A percentile compares a stretch with the other conserved stretches of the same genome.
Conservation (phyloP, 2,888 invertebrate species). For the Automeris io region DNA sequence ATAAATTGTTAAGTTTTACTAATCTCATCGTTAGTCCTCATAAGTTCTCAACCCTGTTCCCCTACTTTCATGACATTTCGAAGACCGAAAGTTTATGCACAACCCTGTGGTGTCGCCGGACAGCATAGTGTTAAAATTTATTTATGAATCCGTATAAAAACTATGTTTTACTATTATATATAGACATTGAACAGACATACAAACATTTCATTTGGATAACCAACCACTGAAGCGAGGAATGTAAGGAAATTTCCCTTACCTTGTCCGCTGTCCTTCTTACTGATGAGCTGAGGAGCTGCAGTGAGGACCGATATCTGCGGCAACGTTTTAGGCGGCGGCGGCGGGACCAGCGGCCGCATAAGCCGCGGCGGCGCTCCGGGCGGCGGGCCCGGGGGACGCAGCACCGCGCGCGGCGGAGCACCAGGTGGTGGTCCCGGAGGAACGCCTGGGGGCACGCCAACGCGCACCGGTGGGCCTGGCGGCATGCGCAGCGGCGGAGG, state of each 20-base stretch:
- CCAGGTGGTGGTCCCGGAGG: conserved; percentile 67
- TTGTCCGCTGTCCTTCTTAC: conserved; percentile 81
- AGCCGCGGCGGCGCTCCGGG: conserved; percentile 82
- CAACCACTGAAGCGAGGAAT: too few species aligned
- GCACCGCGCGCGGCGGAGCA: conserved; percentile 77
- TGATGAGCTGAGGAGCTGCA: conserved; percentile 89
- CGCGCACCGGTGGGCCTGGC: conserved; percentile 26
- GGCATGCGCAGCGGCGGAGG: conserved; percentile 25
- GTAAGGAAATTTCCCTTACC: conserved; percentile 29
- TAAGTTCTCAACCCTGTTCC: too few species aligned
- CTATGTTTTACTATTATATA: too few species aligned
- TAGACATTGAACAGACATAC: too few species aligned
- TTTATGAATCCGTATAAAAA: too few species aligned
- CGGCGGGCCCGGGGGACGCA: conserved; percentile 79
- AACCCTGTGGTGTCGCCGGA: too few species aligned
- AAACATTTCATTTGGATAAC: too few species aligned
- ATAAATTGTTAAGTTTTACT: too few species aligned
- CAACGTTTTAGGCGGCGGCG: conserved; percentile 55
- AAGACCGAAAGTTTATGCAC: too few species aligned
- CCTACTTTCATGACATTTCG: too few species aligned
- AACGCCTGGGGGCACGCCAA: conserved; percentile 60
- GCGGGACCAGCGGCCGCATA: conserved; percentile 77
- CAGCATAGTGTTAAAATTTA: too few species aligned
- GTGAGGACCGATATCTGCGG: conserved; percentile 83
- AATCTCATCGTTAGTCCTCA: too few species aligned